A percentile compares a stretch with the other conserved stretches of the same genome.
These are phyloP conservation scores for Epicampocera succincta DNA, from an alignment of 2,888 invertebrate genomes.

Conservation along the genomic window DNA sequence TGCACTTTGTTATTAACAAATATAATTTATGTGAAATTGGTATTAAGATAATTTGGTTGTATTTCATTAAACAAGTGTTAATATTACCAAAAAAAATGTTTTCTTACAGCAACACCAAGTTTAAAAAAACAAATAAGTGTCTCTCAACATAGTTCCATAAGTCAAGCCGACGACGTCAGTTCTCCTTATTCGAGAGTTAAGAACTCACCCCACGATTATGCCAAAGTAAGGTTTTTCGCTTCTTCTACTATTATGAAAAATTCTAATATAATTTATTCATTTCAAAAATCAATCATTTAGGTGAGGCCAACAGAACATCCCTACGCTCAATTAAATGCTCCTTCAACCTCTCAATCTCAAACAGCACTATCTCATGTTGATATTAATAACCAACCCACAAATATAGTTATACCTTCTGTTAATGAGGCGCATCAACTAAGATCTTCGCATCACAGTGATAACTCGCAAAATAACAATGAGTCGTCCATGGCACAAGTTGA, in stretches of 20 bases:
- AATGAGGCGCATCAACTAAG: conserved; percentile 69
- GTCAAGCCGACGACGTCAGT: conserved; percentile 84
- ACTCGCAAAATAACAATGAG: conserved; percentile 73
- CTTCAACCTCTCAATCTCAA: conserved; percentile 75
- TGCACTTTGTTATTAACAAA: too few species aligned
- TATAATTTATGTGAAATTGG: too few species aligned
- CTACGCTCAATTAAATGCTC: conserved; percentile 81
- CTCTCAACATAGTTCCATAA: conserved; percentile 85
- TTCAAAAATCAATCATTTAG: conserved; percentile 58
- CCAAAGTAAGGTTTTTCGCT: conserved; percentile 78
- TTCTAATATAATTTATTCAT: background rate
- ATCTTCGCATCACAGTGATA: conserved; percentile 72
- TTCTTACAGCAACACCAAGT: conserved; percentile 77
- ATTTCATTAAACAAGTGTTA: background rate
- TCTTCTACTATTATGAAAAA: background rate
- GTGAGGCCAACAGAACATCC: conserved; percentile 81
- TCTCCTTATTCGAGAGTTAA: conserved; percentile 87
- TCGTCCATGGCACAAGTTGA: conserved; percentile 81
- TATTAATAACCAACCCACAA: conserved; percentile 50
- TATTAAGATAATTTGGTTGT: too few species aligned
- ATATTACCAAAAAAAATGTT: too few species aligned
- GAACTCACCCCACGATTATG: conserved; percentile 86
- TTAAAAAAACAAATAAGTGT: conserved; percentile 83
- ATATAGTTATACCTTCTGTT: conserved; percentile 55
- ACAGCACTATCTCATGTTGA: conserved; percentile 69